Evolutionary conservation across 2,888 invertebrate species (phyloP), one percentile per base, ranked within the genome.

Genomic region (Heteromyza rotundicornis): DNA sequence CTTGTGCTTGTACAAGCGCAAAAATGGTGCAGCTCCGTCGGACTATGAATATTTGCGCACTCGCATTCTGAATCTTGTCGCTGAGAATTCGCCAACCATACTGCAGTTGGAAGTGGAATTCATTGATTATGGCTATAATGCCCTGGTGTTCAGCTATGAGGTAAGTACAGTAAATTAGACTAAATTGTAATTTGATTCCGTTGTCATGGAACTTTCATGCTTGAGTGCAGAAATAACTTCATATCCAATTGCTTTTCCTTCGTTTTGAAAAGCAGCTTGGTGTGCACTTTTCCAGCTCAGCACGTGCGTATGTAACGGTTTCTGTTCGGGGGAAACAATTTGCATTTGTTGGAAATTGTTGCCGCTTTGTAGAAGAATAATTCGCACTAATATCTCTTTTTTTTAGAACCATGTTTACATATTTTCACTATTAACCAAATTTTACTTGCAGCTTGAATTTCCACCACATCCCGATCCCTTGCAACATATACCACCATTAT

Each of bases 51-150:
- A 76, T 54, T 69, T 79, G 67, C 71, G 81, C 52, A 71, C 73
- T 24, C 84, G 90, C 87, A 73, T 79, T 53, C 49, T 70, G 17
- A 74, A 57, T 53, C 70, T 74, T n/a, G 63, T 67, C 55, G 62
- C 53, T 27, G 52, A 62, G 27, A 51, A 51, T 17, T 23, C 63
- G 49, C 53, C 58, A 3, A 87, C 87, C 19, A 81, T 86, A 58
- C 86, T 90, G 54, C 86, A 88, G 68, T 89, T 89, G 1, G 80
- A 88, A 12, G 89, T 90, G 5, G 81, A 88, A 7, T 89, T 88
- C 72, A 86, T 90, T 78, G 90, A 90, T 80, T 90, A 88, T 74
- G 90, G 90, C n/a, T 89, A 89, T 73, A 86, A 86, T 1, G 85
- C 86, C 1, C 82, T 86, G 14, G 86, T 92, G 60, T 85, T 87